Evolutionary conservation across 2,113 vertebrate species (phyloP), one percentile per base, ranked within the genome.

Genomic region (Zapornia atra): DNA sequence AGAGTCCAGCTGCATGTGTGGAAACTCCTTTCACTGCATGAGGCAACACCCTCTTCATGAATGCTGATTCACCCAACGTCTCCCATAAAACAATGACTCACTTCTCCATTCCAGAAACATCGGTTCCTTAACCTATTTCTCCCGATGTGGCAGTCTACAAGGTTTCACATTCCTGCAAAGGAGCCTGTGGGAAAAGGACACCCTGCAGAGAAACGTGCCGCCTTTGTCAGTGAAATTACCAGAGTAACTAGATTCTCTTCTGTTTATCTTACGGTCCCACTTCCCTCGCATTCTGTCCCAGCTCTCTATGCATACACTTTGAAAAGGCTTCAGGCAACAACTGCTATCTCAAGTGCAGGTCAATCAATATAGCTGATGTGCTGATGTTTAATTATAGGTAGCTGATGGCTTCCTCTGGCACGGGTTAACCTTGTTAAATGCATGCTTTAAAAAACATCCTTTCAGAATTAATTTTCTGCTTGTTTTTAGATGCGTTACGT

Each of bases 341-440:
- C 69, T 75, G 65, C 65, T 76, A 50, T 90, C 86, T 88, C 92
- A 80, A 90, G 80, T 84, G 79, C 82, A 93, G 79, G 94, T 95
- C 91, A 96, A 88, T 94, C 89, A 87, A 92, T 95, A 86, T 0
- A 8, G 48, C 59, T 63, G 20, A 75, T 73, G 46, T 13, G 31
- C 36, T 60, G 60, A 82, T 96, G 82, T 90, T 95, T 96, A 92
- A 86, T 96, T 94, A 90, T 82, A 92, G 69, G 90, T 86, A 88
- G 83, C 81, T 78, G 88, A 82, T 61, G 73, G 53, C 70, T 83
- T 95, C 71, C 59, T 88, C 66, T 91, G 75, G 71, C 82, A 73
- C 2, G 12, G 26, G 46, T 85, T 94, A 94, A 93, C 83, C 77
- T 92, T 87, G 82, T 96, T 96, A 91, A 94, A 88, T 73, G 71